Base-by-base conservation (phyloP, 2,113 vertebrate genomes). In the Seriola aureovittata region DNA sequence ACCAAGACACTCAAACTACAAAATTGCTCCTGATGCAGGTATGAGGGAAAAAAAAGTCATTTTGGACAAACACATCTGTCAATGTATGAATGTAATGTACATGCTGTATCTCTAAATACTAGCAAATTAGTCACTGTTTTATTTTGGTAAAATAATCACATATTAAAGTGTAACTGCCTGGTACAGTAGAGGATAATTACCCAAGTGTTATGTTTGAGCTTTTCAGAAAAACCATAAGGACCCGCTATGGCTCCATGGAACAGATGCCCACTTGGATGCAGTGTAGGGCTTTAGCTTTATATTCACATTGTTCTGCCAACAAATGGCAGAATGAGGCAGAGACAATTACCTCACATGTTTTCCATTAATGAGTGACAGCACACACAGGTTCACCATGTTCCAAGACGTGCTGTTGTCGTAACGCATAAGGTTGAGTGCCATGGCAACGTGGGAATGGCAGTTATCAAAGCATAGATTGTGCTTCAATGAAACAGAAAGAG, bases 391-490 rank as follows among this genome's bases (percentile, higher is more conserved):
- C 83, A 98, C 95, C 98, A 99, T 99, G 94, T 99, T 99, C 98
- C 98, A 99, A 23, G 95, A 97, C 11, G 96, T 95, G 94, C 97
- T 97, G 94, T 98, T 98, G 79, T 97, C 95, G 0, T 99, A 99
- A 14, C 92, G 96, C 98, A 99, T 99, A 48, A 99, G 89, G 89
- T 99, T 99, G 86, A 99, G 96, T 69, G 98, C 98, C 96, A 99
- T 93, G 12, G 98, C 98, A 23, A 99, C 98, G 0, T 99, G 98
- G 8, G 98, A 99, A 91, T 99, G 98, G 90, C 98, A 99, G 93
- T 99, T 99, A 92, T 99, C 98, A 77, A 97, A 97, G 94, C 98
- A 99, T 59, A 99, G 95, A 84, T 97, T 99, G 93, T 99, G 98
- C 98, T 99, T 73, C 11, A 19, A 40, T 3, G 78, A 70, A 71